Evolutionary conservation across 2,797 vertebrate species (phyloP).

Genomic region (Thaleichthys pacificus): DNA sequence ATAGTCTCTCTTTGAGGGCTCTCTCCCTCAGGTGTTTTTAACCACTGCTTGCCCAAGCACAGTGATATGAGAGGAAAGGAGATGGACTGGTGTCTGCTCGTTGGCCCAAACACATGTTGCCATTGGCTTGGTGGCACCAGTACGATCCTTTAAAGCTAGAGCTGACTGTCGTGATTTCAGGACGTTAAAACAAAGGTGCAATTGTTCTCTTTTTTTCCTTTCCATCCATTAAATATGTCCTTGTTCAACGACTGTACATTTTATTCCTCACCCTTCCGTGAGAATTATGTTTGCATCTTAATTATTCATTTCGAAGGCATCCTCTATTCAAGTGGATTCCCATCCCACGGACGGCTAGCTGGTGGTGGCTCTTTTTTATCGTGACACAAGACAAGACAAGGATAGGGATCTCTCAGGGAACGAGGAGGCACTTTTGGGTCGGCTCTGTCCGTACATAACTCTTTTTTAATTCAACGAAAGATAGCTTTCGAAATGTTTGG

Average conservation of each 20-base stretch:
- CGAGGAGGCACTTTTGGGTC: not conserved
- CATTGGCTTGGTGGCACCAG: not conserved
- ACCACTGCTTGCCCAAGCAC: slow-evolving; percentile 1
- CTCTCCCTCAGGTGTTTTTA: not conserved
- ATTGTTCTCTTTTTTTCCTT: not conserved
- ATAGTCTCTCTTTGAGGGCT: not conserved
- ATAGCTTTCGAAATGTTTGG: not conserved
- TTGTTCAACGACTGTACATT: too few relatives aligned
- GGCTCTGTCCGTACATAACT: not conserved
- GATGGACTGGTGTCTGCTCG: not conserved
- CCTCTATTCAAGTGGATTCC: not conserved
- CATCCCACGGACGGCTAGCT: not conserved
- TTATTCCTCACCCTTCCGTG: not conserved
- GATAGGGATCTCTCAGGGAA: not conserved
- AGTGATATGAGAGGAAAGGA: not conserved
- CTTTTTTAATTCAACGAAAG: not conserved
- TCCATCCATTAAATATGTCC: not conserved
- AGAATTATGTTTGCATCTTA: too few relatives aligned
- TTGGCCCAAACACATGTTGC: not conserved
- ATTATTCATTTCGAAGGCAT: too few relatives aligned
- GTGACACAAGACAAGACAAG: not conserved
- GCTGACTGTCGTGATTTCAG: not conserved
- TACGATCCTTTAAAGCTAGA: not conserved
- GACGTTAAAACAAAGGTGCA: not conserved
- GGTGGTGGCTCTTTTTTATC: not conserved